A percentile compares a stretch with the other conserved stretches of the same genome.
Conservation (phyloP, 1,140 invertebrate species). For the Chymomyza costata region DNA sequence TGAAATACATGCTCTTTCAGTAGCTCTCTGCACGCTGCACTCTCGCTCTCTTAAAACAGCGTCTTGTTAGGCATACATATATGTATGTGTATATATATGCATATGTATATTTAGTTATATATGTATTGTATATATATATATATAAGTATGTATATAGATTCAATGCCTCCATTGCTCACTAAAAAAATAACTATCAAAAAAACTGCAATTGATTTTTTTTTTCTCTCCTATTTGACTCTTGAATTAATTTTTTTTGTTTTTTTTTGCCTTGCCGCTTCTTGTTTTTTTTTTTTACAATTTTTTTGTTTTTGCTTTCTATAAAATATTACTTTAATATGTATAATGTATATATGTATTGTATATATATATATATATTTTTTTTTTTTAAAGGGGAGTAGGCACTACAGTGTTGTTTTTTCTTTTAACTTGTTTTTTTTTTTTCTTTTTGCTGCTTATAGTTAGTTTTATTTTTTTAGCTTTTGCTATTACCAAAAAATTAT, state of each 20-base stretch:
- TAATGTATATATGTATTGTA: constrained; percentile 66
- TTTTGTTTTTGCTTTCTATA: constrained; percentile 54
- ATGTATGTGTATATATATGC: constrained; percentile 35
- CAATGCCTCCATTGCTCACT: constrained; percentile 67
- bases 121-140: constrained; percentile 39
- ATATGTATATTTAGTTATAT: constrained; percentile 38
- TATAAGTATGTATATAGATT: constrained; percentile 49
- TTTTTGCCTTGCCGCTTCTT: constrained; percentile 24
- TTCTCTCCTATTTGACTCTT: no score
- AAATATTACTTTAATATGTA: constrained; percentile 71
- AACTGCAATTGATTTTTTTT: constrained; percentile 60
- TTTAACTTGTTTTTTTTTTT: constrained; percentile 38
- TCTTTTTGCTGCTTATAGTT: constrained; percentile 31
- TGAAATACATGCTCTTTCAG: background rate
- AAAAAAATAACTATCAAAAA: constrained; percentile 72
- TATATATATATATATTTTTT: constrained; percentile 47
- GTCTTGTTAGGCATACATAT: constrained; percentile 5
- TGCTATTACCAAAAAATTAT: constrained; percentile 43
- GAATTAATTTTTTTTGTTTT: constrained; percentile 19
- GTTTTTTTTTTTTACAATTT: constrained; percentile 9
- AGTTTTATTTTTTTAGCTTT: constrained; percentile 30
- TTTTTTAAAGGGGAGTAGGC: constrained; percentile 57
- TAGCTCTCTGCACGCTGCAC: background rate
- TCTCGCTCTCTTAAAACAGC: background rate
- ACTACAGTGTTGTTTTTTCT: constrained; percentile 65